Conservation (phyloP, 2,113 vertebrate genomes). For the Alligator mississippiensis region DNA sequence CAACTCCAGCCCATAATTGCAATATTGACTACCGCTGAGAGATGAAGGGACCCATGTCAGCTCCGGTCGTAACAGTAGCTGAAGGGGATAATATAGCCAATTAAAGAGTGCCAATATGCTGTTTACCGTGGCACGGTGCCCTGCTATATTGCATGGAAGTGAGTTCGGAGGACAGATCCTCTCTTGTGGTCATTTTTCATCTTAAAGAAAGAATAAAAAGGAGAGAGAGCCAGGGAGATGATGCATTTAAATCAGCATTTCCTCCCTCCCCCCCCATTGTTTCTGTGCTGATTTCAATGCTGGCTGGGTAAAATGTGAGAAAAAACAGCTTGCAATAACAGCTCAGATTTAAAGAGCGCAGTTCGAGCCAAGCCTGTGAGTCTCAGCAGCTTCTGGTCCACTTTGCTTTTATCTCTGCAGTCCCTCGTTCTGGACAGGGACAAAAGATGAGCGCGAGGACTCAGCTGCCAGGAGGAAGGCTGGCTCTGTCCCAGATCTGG, state of each 20-base stretch:
- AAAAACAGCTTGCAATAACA: neutral
- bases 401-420: neutral
- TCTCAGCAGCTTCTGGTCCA: neutral
- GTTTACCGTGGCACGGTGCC: neutral
- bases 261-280: neutral
- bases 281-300: too few relatives aligned
- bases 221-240: neutral
- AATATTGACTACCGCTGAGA: neutral
- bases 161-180: neutral
- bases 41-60: neutral
- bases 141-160: neutral
- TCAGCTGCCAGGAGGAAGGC: neutral
- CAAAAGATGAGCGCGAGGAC: neutral
- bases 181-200: neutral
- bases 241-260: neutral
- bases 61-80: neutral
- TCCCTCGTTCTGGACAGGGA: neutral
- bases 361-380: neutral
- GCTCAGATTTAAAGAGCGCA: neutral
- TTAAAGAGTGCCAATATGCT: neutral
- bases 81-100: neutral
- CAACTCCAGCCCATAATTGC: neutral
- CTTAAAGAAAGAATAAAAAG: neutral
- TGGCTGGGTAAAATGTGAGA: too few relatives aligned
- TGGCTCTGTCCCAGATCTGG: neutral